phyloP scores from a whole-genome alignment of 2,888 invertebrate species.

The Acheta domesticus region DNA sequence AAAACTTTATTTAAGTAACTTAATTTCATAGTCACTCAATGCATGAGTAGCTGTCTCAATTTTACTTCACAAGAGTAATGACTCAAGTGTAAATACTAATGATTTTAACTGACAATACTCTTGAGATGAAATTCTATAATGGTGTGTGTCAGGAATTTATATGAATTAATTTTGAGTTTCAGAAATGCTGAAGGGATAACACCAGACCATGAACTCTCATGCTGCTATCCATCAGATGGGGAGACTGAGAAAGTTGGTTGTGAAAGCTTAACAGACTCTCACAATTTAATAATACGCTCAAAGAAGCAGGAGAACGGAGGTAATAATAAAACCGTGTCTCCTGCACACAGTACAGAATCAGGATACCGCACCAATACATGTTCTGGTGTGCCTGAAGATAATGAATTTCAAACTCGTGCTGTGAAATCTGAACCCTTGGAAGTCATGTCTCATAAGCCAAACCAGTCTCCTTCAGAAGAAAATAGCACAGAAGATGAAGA shows the following conservation, averaged over 20 bases:
- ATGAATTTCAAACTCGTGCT: background rate
- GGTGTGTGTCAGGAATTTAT: background rate
- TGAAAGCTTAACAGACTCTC: slow-evolving; percentile 8
- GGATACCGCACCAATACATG: background rate
- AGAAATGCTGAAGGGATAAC: slow-evolving; percentile 18
- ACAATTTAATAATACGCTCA: background rate
- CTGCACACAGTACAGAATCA: slow-evolving; percentile 18
- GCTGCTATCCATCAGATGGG: background rate
- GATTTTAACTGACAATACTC: no score
- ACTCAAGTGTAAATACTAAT: no score
- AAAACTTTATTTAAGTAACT: no score
- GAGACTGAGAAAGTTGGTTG: background rate
- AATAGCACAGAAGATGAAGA: slow-evolving; percentile 11
- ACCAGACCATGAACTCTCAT: background rate
- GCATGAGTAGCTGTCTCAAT: no score
- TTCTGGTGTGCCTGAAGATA: background rate
- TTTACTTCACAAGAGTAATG: no score
- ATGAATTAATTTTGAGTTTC: background rate
- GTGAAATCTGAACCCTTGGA: background rate
- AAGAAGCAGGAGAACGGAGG: background rate
- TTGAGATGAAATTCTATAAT: no score
- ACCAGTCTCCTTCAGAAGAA: background rate
- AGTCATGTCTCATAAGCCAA: background rate
- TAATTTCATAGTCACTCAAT: no score
- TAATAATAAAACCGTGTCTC: background rate